These are phyloP conservation scores for Pseudococcus viburni DNA, from an alignment of 2,888 invertebrate genomes.

Conservation along the genomic window DNA sequence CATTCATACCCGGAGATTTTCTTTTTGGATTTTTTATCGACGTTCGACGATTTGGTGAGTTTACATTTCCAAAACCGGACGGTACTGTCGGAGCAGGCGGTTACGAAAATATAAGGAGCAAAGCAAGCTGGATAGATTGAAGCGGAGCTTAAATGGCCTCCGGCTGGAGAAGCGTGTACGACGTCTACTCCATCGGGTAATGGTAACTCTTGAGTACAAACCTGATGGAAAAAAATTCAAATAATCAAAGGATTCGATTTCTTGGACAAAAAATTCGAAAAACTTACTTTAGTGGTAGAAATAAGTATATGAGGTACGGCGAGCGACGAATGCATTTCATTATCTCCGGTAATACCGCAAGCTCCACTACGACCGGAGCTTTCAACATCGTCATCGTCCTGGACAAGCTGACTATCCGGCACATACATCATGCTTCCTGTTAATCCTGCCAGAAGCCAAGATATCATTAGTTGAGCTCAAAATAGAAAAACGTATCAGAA, in stretches of 20 bases:
- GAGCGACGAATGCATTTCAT: constrained; percentile 72
- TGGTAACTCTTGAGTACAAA: constrained; percentile 89
- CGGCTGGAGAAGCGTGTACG: constrained; percentile 93
- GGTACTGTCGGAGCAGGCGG: constrained; percentile 94
- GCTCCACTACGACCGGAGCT: constrained; percentile 71
- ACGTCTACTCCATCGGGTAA: constrained; percentile 93
- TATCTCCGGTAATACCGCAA: constrained; percentile 70
- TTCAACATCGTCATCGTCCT: constrained; percentile 82
- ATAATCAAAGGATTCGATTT: too few species aligned
- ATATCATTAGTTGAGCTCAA: background rate
- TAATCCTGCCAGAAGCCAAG: constrained; percentile 74
- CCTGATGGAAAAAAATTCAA: constrained; percentile 71
- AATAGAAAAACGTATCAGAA: background rate
- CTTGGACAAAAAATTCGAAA: background rate
- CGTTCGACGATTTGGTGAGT: constrained; percentile 75
- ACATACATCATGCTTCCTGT: constrained; percentile 91
- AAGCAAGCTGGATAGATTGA: constrained; percentile 99
- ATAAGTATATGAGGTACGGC: constrained; percentile 82
- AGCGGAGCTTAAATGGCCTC: constrained; percentile 96
- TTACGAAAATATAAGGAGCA: constrained; percentile 95
- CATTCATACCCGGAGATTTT: constrained; percentile 78
- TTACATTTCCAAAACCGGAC: constrained; percentile 89
- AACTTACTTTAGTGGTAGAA: constrained; percentile 86
- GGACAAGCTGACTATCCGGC: constrained; percentile 87
- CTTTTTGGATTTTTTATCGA: constrained; percentile 70